Percentiles rank a stretch among this genome's conserved stretches.
phyloP scores from a whole-genome alignment of 2,888 invertebrate species.

The Incurvaria masculella region DNA sequence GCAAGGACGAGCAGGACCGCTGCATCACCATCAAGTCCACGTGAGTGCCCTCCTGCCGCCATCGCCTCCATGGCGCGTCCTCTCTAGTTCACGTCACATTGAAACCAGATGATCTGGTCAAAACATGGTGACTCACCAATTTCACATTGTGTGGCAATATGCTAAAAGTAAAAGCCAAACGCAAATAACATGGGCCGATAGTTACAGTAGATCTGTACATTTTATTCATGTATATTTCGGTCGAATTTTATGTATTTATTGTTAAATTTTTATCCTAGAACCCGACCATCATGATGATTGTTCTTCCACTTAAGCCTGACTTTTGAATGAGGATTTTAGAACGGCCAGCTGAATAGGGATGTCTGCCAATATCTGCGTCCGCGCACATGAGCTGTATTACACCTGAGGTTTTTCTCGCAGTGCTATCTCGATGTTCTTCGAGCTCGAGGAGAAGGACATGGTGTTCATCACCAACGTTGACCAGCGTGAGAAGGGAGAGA shows the following conservation, averaged over 20 bases:
- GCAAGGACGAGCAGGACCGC: conserved; percentile 99
- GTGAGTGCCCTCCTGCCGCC: too few relatives aligned
- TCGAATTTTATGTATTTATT: background rate
- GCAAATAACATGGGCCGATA: conserved; percentile 13
- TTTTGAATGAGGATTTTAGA: conserved; percentile 46
- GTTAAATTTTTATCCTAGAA: background rate
- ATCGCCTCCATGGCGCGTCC: too few relatives aligned
- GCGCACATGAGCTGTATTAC: background rate
- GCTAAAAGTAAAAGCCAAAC: conserved; percentile 7
- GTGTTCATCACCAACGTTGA: conserved; percentile 88
- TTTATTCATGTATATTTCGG: background rate
- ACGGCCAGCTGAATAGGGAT: conserved; percentile 53
- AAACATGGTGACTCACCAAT: conserved; percentile 16
- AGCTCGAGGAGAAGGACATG: conserved; percentile 91
- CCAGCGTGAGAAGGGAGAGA: conserved; percentile 86
- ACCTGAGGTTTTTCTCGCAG: conserved; percentile 43
- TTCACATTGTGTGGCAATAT: conserved; percentile 12
- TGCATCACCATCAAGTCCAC: conserved; percentile 99
- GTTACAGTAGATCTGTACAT: conserved; percentile 8
- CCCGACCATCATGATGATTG: conserved; percentile 43
- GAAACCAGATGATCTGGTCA: too few relatives aligned
- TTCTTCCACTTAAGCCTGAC: conserved; percentile 48
- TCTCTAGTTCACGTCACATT: too few relatives aligned
- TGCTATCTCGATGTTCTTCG: conserved; percentile 99
- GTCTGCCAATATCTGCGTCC: too few relatives aligned